Evolutionary conservation across 2,888 invertebrate genomes (phyloP).

Genomic region (Cryptocheilus praepositus): DNA sequence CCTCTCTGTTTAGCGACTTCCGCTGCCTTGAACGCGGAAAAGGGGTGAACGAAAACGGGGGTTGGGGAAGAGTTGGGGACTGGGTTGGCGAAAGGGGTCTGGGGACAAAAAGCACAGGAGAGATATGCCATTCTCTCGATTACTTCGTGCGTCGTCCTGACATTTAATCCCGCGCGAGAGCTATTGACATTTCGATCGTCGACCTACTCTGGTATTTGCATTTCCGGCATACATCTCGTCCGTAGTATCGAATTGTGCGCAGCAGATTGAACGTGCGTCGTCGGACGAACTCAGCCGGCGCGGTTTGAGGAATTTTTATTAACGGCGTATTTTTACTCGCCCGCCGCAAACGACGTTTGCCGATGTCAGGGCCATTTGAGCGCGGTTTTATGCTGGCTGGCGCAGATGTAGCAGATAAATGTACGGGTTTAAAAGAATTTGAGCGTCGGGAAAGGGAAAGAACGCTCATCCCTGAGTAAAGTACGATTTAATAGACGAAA

Average conservation of each 20-base stretch:
- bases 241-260: conserved; percentile 42
- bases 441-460: no score
- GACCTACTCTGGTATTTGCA: conserved; percentile 37
- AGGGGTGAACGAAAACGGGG: background rate
- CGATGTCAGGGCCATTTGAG: no score
- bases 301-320: no score
- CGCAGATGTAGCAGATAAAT: no score
- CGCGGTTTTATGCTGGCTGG: no score
- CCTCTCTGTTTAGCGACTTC: no score
- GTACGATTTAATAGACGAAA: no score
- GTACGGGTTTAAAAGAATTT: no score
- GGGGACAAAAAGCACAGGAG: conserved; percentile 17
- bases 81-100: background rate
- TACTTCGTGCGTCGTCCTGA: conserved; percentile 55
- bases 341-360: no score
- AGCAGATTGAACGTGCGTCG: conserved; percentile 33
- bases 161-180: conserved; percentile 58
- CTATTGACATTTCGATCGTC: conserved; percentile 54
- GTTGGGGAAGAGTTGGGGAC: background rate
- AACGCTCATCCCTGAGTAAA: no score
- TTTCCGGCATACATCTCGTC: conserved; percentile 23
- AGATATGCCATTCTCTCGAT: conserved; percentile 55
- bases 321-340: no score
- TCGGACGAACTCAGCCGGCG: conserved; percentile 29
- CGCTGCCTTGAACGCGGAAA: background rate